A percentile compares a stretch with the other conserved stretches of the same genome.
Conservation (phyloP, 2,797 vertebrate species). For the Nothura maculosa region DNA sequence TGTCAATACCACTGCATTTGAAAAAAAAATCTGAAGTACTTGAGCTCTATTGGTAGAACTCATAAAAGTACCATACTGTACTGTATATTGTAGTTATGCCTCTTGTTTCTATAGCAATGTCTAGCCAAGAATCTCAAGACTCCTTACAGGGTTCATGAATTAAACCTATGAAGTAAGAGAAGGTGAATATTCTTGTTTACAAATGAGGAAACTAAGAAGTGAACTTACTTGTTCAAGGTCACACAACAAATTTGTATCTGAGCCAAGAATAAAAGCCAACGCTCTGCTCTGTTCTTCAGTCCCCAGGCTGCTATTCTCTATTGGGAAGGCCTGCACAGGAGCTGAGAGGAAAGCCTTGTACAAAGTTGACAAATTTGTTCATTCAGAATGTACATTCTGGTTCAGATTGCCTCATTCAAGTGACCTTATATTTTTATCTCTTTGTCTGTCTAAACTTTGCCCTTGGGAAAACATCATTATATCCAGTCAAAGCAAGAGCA, state of each 20-base stretch:
- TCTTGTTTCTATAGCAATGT: constrained; percentile 45
- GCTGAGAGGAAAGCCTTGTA: constrained; percentile 23
- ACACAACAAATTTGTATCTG: background rate
- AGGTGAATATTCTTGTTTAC: constrained; percentile 33
- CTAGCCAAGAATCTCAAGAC: background rate
- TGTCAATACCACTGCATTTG: background rate
- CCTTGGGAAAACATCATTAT: constrained; percentile 51
- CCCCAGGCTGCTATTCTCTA: background rate
- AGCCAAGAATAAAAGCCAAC: constrained; percentile 40
- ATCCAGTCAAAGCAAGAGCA: constrained; percentile 25
- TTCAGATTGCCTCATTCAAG: constrained; percentile 51
- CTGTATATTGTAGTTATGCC: background rate
- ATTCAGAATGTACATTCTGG: constrained; percentile 33
- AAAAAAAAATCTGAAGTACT: background rate
- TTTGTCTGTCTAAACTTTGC: constrained; percentile 53
- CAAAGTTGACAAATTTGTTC: constrained; percentile 49
- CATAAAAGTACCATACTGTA: background rate
- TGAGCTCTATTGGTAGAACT: background rate
- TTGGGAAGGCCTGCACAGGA: background rate
- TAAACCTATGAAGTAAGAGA: background rate
- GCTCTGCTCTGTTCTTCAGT: background rate
- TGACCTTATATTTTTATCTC: constrained; percentile 67
- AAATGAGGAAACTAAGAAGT: constrained; percentile 45
- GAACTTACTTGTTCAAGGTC: constrained; percentile 44
- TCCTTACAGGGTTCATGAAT: constrained; percentile 17